Evolutionary conservation across 2,888 invertebrate species (phyloP).

Genomic region (Trichopria drosophilae): DNA sequence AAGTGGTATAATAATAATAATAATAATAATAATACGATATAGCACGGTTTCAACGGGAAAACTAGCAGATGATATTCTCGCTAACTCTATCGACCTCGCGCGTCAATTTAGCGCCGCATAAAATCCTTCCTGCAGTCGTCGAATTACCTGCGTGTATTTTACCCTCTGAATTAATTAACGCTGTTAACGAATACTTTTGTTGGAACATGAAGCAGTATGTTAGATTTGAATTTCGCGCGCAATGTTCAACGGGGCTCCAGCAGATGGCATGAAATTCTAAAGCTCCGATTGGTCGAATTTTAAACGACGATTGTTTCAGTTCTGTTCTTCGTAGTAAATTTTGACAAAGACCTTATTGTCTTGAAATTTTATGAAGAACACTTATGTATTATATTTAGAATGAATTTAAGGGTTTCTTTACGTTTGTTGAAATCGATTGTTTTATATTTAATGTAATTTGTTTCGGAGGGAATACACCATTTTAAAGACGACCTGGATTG

Average conservation of each 20-base stretch:
- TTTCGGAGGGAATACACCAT: background rate
- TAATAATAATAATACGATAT: slow-evolving; percentile 14
- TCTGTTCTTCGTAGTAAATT: background rate
- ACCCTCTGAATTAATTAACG: too few species aligned
- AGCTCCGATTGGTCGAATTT: too few species aligned
- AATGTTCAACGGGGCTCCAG: too few species aligned
- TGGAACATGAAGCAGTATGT: too few species aligned
- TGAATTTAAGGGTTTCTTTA: too few species aligned
- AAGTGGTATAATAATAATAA: slow-evolving; percentile 8
- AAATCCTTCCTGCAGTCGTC: slow-evolving; percentile 23
- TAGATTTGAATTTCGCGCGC: too few species aligned
- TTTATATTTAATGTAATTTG: background rate
- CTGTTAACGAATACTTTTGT: too few species aligned
- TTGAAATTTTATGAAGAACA: background rate
- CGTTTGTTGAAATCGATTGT: background rate
- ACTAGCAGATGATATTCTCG: slow-evolving; percentile 21
- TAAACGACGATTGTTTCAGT: too few species aligned
- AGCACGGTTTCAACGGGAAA: slow-evolving; percentile 9
- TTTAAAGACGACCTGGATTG: background rate
- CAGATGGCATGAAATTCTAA: too few species aligned
- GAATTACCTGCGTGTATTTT: too few species aligned
- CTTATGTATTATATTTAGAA: too few species aligned
- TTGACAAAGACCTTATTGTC: background rate
- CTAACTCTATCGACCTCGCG: slow-evolving; percentile 32
- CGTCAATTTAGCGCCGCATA: slow-evolving; percentile 19